Evolutionary conservation across 2,113 vertebrate genomes (phyloP).

Genomic region (Erythrolamprus reginae): DNA sequence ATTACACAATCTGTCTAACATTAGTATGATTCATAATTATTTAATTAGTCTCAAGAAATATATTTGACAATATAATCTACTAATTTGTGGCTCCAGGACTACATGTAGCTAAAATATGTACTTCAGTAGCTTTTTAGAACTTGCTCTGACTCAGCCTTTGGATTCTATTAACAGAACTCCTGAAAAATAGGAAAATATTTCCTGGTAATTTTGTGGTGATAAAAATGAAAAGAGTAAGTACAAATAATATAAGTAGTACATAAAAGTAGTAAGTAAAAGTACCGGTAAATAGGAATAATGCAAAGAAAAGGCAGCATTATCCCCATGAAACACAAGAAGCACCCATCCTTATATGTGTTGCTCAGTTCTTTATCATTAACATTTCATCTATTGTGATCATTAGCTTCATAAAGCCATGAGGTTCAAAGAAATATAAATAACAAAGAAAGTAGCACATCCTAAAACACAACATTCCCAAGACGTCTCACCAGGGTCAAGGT

Average conservation of each 20-base stretch:
- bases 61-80: not conserved
- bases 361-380: not conserved
- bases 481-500: too few relatives aligned
- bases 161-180: not conserved
- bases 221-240: not conserved
- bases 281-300: not conserved
- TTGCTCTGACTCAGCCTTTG: not conserved
- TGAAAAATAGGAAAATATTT: not conserved
- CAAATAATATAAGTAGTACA: not conserved
- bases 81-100: not conserved
- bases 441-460: not conserved
- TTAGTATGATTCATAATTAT: not conserved
- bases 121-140: not conserved
- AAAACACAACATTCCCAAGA: not conserved
- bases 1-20: not conserved
- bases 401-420: not conserved
- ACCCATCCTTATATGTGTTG: not conserved
- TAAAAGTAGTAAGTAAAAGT: not conserved
- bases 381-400: not conserved
- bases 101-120: not conserved
- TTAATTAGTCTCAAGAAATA: not conserved
- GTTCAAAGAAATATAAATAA: not conserved
- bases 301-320: not conserved
- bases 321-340: not conserved
- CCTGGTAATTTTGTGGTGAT: not conserved